A percentile compares a stretch with the other conserved stretches of the same genome.
Evolutionary conservation across 2,797 vertebrate genomes (phyloP).

Genomic region (Ceyx erithaca): DNA sequence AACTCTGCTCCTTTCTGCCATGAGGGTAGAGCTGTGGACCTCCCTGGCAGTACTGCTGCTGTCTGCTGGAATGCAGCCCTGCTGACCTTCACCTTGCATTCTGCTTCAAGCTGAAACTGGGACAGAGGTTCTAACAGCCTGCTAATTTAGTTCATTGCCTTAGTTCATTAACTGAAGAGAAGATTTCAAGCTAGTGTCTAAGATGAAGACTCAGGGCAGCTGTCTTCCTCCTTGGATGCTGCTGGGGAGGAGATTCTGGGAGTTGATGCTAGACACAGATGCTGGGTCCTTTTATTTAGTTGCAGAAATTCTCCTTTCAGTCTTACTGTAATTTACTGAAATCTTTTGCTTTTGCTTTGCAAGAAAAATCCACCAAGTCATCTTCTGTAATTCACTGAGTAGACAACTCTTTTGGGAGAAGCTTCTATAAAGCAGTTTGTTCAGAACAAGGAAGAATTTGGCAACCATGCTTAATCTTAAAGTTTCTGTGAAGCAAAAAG

Average conservation of each 20-base stretch:
- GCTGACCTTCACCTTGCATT: not conserved
- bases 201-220: not conserved
- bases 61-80: not conserved
- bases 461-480: not conserved
- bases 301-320: not conserved
- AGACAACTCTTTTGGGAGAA: not conserved
- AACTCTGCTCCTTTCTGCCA: not conserved
- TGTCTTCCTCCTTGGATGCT: not conserved
- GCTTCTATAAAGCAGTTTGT: not conserved
- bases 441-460: not conserved
- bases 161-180: not conserved
- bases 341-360: not conserved
- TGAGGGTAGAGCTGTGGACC: not conserved
- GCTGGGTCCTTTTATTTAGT: not conserved
- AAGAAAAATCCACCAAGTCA: not conserved
- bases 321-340: not conserved
- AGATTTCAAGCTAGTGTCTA: not conserved
- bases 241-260: not conserved
- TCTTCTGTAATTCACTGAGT: not conserved
- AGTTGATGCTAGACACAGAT: not conserved
- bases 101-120: not conserved
- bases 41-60: not conserved
- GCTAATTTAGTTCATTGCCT: not conserved
- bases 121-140: not conserved
- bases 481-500: not conserved